Evolutionary conservation across 92 coral and sea anemone genomes (phyloP), one percentile per base, ranked within the genome.

Genomic region (Porites evermanni): DNA sequence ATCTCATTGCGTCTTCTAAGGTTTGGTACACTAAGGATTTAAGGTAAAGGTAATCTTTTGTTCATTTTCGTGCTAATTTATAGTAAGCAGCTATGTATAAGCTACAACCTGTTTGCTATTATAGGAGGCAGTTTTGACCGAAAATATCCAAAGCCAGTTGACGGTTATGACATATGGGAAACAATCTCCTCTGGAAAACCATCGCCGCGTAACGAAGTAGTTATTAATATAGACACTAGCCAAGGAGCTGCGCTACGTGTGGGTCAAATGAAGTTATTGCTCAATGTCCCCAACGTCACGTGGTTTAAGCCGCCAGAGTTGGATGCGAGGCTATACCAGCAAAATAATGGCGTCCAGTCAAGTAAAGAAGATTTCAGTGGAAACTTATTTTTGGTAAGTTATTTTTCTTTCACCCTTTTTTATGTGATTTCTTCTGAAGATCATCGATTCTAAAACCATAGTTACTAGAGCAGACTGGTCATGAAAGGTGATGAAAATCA

Each of bases 141-240:
- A 20, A 9, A n/a, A 19, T 21, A 54, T 78, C 83, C 88, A 13
- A 77, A 53, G 47, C 88, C 95, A 12, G 52, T 91, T 50, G 97
- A 94, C 65, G 97, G 97, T 20, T 79, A 82, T 75, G 79, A 94
- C 54, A 88, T 94, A 9, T 94, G 97, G 97, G 75, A 87, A 53
- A 88, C 97, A 19, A 83, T 94, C 70, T 91, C 94, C 0, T 29
- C 74, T n/a, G 97, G 92, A 4, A 72, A 82, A 80, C 90, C 93
- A 24, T 94, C 97, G 10, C 97, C 97, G 56, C 89, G 97, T 68
- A 81, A 74, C 23, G 97, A 94, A 78, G 86, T 94, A 59, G 86
- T 94, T 58, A 90, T 90, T 51, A 94, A 94, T 70, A 91, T 94
- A 9, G 82, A 67, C 73, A 79, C 24, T 24, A 8, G 67, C 10